Base-by-base conservation (phyloP, 2,888 invertebrate species). In the Onthophagus sagittarius region DNA sequence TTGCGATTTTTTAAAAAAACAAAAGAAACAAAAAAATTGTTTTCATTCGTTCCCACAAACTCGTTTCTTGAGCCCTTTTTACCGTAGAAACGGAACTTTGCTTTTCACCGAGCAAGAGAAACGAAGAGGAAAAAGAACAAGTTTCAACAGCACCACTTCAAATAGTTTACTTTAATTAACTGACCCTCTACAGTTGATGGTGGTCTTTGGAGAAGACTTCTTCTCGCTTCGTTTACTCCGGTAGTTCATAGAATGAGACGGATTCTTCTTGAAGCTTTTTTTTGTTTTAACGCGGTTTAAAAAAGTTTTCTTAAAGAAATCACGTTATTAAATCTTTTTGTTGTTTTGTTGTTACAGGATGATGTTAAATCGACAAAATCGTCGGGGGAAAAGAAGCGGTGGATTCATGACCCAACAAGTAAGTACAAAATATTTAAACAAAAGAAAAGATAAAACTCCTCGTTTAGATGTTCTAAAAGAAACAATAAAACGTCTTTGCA, bases 391-490 rank as follows among this genome's bases (percentile, higher is more conserved):
- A 91, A 90, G 84, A 93, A 93, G 81, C 88, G 90, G 80, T 93
- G 92, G 92, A 92, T 93, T 82, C 92, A 92, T 81, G 92, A 93
- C 84, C 92, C 93, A 33, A 90, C 91, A 83, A 93, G 92, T 93
- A 84, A 92, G 92, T 89, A 76, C 31, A 67, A 67, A 64, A 14
- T 64, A 3, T 23, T 23, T 23, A 23, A 23, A 3, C 3, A 23
- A 23, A 23, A 23, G 23, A 23, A 23, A 23, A 23, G 2, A 23
- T 23, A 23, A 23, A 23, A 23, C 23, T 23, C 23, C 23, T 23
- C 23, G 23, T 23, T 23, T 23, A 23, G 23, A 23, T 23, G 23
- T 23, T 23, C 23, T 2, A 23, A 23, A 23, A 23, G 23, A 23
- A 23, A 23, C 23, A 23, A 23, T 23, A 23, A 23, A 23, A 23